Conservation (phyloP, 2,888 invertebrate species). For the Andrena minutula region DNA sequence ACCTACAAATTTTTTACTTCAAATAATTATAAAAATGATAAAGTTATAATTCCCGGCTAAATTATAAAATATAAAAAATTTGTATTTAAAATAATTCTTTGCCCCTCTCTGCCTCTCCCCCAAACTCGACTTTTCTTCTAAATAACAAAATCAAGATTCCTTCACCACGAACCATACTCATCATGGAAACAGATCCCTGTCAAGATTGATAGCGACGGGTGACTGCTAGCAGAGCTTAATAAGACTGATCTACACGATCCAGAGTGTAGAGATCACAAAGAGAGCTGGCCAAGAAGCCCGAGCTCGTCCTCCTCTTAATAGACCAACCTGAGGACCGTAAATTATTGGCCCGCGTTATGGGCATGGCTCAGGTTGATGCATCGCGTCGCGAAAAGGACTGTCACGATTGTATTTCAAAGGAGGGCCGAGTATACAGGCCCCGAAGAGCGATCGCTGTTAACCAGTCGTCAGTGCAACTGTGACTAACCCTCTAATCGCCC, state of each 20-base stretch:
- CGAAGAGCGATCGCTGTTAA: conserved; percentile 1
- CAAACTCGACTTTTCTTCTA: no score
- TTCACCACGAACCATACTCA: no score
- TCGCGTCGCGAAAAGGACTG: conserved; percentile 50
- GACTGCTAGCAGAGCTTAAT: conserved; percentile 33
- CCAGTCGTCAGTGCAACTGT: background rate
- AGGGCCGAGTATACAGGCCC: background rate
- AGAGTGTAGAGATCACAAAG: conserved; percentile 39
- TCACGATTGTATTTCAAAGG: conserved; percentile 58
- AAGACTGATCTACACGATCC: conserved; percentile 38
- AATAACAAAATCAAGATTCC: no score
- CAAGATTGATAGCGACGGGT: conserved; percentile 50
- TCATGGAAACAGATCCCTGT: conserved; percentile 16
- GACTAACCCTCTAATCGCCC: conserved; percentile 1
- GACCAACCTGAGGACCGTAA: conserved; percentile 68
- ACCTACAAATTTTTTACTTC: no score
- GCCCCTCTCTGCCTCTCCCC: no score
- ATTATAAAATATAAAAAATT: no score
- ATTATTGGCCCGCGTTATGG: conserved; percentile 66
- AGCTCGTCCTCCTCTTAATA: conserved; percentile 66
- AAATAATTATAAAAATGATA: no score
- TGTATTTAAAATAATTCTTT: no score
- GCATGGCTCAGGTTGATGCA: conserved; percentile 34
- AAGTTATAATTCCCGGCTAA: no score
- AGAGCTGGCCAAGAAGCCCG: conserved; percentile 44